A percentile compares a stretch with the other conserved stretches of the same genome.
phyloP scores from a whole-genome alignment of 2,888 invertebrate genomes.

The Crematogaster levior region DNA sequence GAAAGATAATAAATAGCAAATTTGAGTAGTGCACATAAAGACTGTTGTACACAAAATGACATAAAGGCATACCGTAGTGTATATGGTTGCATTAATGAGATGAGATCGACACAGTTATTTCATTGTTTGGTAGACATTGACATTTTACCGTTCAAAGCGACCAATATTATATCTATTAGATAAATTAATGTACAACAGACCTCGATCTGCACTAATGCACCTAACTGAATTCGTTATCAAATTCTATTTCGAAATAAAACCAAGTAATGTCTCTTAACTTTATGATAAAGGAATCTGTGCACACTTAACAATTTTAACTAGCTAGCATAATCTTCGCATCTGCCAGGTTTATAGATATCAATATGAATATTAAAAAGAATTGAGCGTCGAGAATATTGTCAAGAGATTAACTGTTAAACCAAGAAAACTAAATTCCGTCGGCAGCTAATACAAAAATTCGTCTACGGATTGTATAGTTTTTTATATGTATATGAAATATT shows the following conservation, averaged over 20 bases:
- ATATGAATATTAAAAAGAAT: constrained; percentile 58
- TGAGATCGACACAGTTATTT: not conserved
- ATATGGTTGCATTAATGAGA: not conserved
- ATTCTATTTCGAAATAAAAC: not conserved
- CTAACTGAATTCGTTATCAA: constrained; percentile 10
- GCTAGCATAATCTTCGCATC: constrained; percentile 47
- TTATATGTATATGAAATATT: constrained; percentile 75
- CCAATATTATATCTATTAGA: not conserved
- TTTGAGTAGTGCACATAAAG: not conserved
- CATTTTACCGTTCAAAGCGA: not conserved
- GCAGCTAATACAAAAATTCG: constrained; percentile 77
- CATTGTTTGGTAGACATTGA: not conserved
- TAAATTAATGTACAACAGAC: constrained; percentile 19
- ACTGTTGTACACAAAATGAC: constrained; percentile 15
- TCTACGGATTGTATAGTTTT: constrained; percentile 80
- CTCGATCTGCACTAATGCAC: not conserved
- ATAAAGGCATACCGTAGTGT: not conserved
- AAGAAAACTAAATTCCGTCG: constrained; percentile 70
- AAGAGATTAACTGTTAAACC: constrained; percentile 45
- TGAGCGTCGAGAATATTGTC: constrained; percentile 56
- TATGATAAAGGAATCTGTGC: constrained; percentile 56
- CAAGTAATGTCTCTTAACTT: constrained; percentile 10
- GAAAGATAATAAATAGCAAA: not conserved
- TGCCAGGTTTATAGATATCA: constrained; percentile 53
- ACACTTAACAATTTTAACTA: constrained; percentile 49